phyloP scores from a whole-genome alignment of 2,113 vertebrate genomes.

The Petrocephalus zakoni region DNA sequence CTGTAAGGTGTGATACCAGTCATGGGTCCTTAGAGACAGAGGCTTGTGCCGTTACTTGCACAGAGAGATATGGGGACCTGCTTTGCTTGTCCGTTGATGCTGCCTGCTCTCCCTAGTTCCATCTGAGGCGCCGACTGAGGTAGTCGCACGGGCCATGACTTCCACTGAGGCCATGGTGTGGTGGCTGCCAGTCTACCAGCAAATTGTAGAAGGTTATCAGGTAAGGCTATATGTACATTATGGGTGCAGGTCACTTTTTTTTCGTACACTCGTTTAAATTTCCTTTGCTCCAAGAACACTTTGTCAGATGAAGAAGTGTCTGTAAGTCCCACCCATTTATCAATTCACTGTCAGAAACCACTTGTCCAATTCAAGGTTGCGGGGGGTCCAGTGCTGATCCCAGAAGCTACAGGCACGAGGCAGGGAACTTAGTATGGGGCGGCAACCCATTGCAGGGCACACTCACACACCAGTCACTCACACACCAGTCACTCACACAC shows the following conservation, averaged over 20 bases:
- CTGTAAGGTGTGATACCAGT: not conserved
- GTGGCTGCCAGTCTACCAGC: conserved; percentile 83
- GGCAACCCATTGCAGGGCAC: too few species aligned
- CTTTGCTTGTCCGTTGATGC: not conserved
- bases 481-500: too few species aligned
- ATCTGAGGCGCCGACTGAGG: conserved; percentile 75
- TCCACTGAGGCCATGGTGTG: conserved; percentile 86
- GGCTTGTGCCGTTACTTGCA: not conserved
- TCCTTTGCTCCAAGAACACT: too few species aligned
- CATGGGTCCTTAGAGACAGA: not conserved
- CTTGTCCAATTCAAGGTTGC: too few species aligned
- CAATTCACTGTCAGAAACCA: too few species aligned
- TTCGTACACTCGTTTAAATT: too few species aligned
- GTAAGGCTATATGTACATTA: conserved; percentile 48
- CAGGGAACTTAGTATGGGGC: too few species aligned
- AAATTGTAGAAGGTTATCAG: conserved; percentile 91
- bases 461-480: not conserved
- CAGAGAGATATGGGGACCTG: not conserved
- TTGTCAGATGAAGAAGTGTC: too few species aligned
- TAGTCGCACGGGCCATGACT: conserved; percentile 75
- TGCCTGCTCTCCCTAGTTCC: conserved; percentile 58
- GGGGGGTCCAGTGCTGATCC: too few species aligned
- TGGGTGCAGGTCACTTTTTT: not conserved
- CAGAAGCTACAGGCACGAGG: too few species aligned
- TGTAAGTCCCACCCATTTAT: too few species aligned